Conservation (phyloP, 2,888 invertebrate genomes). For the Gisinianus flammeolus region DNA sequence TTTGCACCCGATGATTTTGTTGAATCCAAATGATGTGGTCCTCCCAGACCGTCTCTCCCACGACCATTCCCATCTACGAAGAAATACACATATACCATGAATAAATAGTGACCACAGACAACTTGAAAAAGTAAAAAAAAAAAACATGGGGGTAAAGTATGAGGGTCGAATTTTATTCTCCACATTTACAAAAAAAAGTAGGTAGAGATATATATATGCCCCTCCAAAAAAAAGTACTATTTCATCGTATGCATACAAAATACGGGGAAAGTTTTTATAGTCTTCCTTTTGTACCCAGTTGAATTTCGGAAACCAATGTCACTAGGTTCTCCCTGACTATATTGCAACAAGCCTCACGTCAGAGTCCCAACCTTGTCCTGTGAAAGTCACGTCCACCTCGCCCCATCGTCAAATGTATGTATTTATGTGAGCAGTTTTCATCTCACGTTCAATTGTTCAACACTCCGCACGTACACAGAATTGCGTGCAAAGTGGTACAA, state of each 20-base stretch:
- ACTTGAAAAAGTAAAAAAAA: not conserved
- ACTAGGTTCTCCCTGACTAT: slow-evolving; percentile 32
- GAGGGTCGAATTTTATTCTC: too few species aligned
- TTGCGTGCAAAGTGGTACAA: slow-evolving; percentile 33
- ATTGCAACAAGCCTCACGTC: slow-evolving; percentile 36
- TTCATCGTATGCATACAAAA: slow-evolving; percentile 40
- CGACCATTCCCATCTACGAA: slow-evolving; percentile 53
- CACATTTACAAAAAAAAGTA: too few species aligned
- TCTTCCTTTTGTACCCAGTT: not conserved
- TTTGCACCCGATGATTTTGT: slow-evolving; percentile 54
- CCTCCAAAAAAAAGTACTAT: slow-evolving; percentile 25
- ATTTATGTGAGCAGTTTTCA: slow-evolving; percentile 37
- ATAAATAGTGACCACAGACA: slow-evolving; percentile 9
- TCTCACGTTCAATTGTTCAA: slow-evolving; percentile 42
- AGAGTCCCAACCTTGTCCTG: slow-evolving; percentile 29
- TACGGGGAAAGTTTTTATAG: slow-evolving; percentile 31
- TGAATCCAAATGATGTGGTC: slow-evolving; percentile 52
- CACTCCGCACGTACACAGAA: slow-evolving; percentile 39
- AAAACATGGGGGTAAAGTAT: too few species aligned
- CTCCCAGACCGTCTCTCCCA: slow-evolving; percentile 54
- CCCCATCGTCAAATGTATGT: slow-evolving; percentile 29
- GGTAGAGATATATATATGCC: not conserved
- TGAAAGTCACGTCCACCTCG: slow-evolving; percentile 39
- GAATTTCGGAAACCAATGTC: slow-evolving; percentile 26
- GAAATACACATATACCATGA: too few species aligned